phyloP scores from a whole-genome alignment of 2,113 vertebrate genomes.

The Tricholaema leucomelas region DNA sequence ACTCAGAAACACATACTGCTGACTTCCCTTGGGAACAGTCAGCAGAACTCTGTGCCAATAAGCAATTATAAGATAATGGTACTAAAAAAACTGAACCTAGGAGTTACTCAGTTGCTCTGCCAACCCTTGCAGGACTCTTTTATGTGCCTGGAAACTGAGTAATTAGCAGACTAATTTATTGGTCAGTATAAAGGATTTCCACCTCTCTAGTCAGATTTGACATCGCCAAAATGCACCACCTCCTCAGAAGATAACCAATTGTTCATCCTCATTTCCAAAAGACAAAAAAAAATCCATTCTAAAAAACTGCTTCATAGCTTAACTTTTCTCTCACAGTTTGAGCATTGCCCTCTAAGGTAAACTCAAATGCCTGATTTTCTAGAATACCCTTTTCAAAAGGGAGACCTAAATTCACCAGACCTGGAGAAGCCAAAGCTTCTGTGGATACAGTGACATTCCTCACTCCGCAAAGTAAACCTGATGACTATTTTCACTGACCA shows the following conservation, averaged over 20 bases:
- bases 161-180: conserved; percentile 49
- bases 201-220: neutral
- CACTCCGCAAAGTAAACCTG: neutral
- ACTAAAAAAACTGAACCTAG: conserved; percentile 45
- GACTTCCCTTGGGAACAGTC: neutral
- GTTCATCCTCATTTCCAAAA: neutral
- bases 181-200: neutral
- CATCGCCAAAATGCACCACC: neutral
- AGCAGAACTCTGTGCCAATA: conserved; percentile 37
- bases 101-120: conserved; percentile 23
- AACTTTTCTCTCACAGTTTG: neutral
- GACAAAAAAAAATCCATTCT: neutral
- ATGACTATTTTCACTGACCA: neutral
- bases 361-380: neutral
- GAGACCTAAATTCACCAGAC: neutral
- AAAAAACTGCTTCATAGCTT: neutral
- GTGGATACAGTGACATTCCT: neutral
- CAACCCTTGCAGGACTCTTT: conserved; percentile 14
- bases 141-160: conserved; percentile 16
- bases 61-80: conserved; percentile 59
- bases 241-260: neutral
- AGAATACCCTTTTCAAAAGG: neutral
- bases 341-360: neutral
- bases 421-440: neutral
- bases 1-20: neutral